These are phyloP conservation scores for Heliconius congener DNA, from an alignment of 1,140 invertebrate species.

Conservation along the genomic window DNA sequence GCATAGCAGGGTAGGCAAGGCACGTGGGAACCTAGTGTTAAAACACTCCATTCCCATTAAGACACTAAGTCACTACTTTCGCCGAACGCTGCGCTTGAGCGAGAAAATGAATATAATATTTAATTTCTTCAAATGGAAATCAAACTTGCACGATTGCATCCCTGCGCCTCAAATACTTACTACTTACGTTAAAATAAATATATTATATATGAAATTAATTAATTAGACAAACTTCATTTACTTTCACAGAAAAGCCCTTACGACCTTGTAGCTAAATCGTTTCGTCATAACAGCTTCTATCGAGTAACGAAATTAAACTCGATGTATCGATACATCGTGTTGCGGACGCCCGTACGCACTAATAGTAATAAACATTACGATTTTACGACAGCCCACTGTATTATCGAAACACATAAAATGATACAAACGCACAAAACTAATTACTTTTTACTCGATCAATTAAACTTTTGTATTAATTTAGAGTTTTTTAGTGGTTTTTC, in stretches of 20 bases:
- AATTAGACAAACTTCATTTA: background rate
- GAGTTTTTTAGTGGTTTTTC: background rate
- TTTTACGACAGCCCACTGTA: conserved; percentile 42
- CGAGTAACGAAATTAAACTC: conserved; percentile 24
- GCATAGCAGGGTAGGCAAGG: too few relatives aligned
- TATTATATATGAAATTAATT: too few relatives aligned
- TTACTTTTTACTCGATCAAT: conserved; percentile 39
- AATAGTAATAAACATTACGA: conserved; percentile 37
- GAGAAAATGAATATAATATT: too few relatives aligned
- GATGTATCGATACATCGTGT: conserved; percentile 42
- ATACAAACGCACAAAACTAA: conserved; percentile 36
- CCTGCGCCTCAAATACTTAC: too few relatives aligned
- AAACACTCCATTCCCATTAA: too few relatives aligned
- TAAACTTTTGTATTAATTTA: conserved; percentile 1
- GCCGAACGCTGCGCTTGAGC: too few relatives aligned
- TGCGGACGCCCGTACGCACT: background rate
- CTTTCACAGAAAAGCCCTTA: background rate
- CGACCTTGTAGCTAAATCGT: background rate
- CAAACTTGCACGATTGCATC: too few relatives aligned
- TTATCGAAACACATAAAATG: conserved; percentile 41
- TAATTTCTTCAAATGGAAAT: too few relatives aligned
- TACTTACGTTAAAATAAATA: too few relatives aligned
- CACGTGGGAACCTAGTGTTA: too few relatives aligned
- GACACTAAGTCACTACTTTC: too few relatives aligned
- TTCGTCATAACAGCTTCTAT: background rate